Conservation (phyloP, 2,797 vertebrate genomes). For the Coilia nasus region DNA sequence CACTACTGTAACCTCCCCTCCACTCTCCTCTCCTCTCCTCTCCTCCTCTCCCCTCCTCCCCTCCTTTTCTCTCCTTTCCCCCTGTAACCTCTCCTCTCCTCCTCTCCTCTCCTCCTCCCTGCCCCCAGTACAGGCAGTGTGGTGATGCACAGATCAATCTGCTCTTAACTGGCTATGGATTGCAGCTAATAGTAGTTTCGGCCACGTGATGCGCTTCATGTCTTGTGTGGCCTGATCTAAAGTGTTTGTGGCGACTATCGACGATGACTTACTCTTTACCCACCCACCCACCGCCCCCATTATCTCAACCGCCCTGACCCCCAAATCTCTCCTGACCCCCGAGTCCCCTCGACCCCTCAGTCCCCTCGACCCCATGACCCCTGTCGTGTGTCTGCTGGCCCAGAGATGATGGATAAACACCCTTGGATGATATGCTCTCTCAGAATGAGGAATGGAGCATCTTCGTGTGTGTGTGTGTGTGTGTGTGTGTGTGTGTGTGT, state of each 20-base stretch:
- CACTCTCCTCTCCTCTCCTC: too few relatives aligned
- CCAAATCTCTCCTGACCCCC: not conserved
- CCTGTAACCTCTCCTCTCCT: too few relatives aligned
- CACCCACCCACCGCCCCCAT: not conserved
- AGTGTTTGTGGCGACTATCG: not conserved
- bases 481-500: too few relatives aligned
- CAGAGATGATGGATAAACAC: not conserved
- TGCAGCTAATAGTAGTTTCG: not conserved
- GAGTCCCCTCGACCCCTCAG: not conserved
- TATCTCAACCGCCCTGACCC: not conserved
- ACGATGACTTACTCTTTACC: not conserved
- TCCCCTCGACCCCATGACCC: too few relatives aligned
- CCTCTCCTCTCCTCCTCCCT: too few relatives aligned
- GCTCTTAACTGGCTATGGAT: conserved; percentile 16
- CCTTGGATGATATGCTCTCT: not conserved
- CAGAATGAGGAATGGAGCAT: too few relatives aligned
- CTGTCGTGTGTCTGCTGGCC: not conserved
- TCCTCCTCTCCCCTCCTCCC: too few relatives aligned
- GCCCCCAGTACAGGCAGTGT: too few relatives aligned
- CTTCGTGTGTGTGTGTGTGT: too few relatives aligned
- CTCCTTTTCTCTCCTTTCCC: too few relatives aligned
- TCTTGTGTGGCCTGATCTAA: not conserved
- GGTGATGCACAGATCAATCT: not conserved
- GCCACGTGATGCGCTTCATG: not conserved
- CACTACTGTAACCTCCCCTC: too few relatives aligned